phyloP scores from a whole-genome alignment of 2,888 invertebrate species.

The Dryomyza anilis region DNA sequence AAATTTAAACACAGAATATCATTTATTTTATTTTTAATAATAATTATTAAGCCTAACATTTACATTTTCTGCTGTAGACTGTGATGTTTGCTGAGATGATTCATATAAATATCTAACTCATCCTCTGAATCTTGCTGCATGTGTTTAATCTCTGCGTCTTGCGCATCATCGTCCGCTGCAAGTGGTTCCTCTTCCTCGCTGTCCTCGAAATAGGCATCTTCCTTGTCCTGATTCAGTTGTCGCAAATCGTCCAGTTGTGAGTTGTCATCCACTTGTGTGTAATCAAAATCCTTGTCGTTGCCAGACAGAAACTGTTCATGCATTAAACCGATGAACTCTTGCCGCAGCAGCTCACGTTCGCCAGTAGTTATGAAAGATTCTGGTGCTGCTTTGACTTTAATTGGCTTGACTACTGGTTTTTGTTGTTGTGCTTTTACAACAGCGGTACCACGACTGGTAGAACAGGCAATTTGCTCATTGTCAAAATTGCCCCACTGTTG shows the following conservation, averaged over 20 bases:
- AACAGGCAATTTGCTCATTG: slow-evolving; percentile 53
- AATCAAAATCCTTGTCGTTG: slow-evolving; percentile 82
- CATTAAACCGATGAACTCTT: slow-evolving; percentile 86
- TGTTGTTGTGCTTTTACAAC: too few relatives aligned
- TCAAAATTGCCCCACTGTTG: slow-evolving; percentile 68
- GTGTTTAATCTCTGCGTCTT: slow-evolving; percentile 24
- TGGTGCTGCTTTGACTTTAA: slow-evolving; percentile 25
- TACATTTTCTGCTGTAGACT: slow-evolving; percentile 40
- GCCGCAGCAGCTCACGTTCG: slow-evolving; percentile 71
- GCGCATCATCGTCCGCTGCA: slow-evolving; percentile 51
- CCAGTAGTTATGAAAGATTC: slow-evolving; percentile 62
- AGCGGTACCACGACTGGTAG: too few relatives aligned
- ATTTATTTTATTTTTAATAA: too few relatives aligned
- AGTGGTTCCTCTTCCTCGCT: slow-evolving; percentile 68
- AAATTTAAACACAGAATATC: too few relatives aligned
- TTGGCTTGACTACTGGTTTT: slow-evolving; percentile 24
- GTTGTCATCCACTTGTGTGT: slow-evolving; percentile 79
- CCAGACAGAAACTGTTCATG: slow-evolving; percentile 83
- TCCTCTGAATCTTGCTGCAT: slow-evolving; percentile 63
- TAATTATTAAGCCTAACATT: too few relatives aligned
- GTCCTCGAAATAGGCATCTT: slow-evolving; percentile 90
- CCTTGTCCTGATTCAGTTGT: slow-evolving; percentile 77
- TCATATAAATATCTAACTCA: slow-evolving; percentile 78
- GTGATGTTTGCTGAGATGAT: slow-evolving; percentile 59
- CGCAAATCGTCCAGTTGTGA: slow-evolving; percentile 78